These are phyloP conservation scores for Caenorhabditis auriculariae DNA, from an alignment of 2,888 invertebrate genomes.

Conservation along the genomic window DNA sequence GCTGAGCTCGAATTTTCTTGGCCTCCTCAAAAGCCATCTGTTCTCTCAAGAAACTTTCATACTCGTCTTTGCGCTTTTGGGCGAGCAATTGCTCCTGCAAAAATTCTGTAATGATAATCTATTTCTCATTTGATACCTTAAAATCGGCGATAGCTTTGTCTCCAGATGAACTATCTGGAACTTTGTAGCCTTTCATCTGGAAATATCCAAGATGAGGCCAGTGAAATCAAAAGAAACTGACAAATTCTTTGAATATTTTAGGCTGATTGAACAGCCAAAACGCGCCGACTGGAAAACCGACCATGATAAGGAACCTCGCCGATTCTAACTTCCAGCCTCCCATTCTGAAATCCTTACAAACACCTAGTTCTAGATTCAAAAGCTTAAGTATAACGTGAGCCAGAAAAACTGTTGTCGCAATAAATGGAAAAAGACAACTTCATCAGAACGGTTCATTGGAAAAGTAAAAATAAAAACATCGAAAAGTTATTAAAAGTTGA, in stretches of 20 bases:
- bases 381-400: no score
- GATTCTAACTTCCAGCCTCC: slow-evolving; percentile 56
- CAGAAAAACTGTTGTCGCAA: no score
- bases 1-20: slow-evolving; percentile 27
- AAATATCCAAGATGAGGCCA: slow-evolving; percentile 13
- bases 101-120: background rate
- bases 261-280: slow-evolving; percentile 61
- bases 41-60: slow-evolving; percentile 49
- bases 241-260: slow-evolving; percentile 53
- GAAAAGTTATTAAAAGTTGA: background rate
- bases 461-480: no score
- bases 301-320: slow-evolving; percentile 49
- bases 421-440: no score
- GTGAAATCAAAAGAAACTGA: slow-evolving; percentile 25
- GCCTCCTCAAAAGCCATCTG: slow-evolving; percentile 59
- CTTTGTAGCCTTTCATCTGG: slow-evolving; percentile 54
- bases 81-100: slow-evolving; percentile 43
- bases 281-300: slow-evolving; percentile 56
- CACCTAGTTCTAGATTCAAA: no score
- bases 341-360: no score
- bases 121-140: slow-evolving; percentile 17
- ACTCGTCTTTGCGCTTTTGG: slow-evolving; percentile 50
- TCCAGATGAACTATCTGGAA: slow-evolving; percentile 48
- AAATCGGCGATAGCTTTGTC: slow-evolving; percentile 50
- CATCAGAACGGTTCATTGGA: no score